A percentile compares a stretch with the other conserved stretches of the same genome.
These are phyloP conservation scores for Columba guinea DNA, from an alignment of 2,797 vertebrate species.

Conservation along the genomic window DNA sequence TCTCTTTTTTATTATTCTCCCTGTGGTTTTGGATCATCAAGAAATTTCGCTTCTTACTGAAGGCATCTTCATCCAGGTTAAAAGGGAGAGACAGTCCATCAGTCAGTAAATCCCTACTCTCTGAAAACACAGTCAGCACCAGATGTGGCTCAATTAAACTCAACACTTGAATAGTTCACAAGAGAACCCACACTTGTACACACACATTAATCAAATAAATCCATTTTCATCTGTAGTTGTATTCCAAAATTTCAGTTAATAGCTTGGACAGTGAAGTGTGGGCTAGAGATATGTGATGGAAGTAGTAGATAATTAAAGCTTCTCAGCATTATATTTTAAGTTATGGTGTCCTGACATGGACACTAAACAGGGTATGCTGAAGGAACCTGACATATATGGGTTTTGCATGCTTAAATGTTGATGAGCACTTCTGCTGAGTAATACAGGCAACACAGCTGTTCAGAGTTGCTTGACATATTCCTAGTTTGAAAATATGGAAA, in stretches of 20 bases:
- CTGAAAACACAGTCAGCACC: conserved; percentile 51
- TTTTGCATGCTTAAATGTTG: neutral
- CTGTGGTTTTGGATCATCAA: conserved; percentile 20
- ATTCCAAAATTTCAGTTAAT: conserved; percentile 17
- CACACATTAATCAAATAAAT: conserved; percentile 65
- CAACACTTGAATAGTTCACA: conserved; percentile 59
- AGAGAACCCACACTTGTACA: conserved; percentile 44
- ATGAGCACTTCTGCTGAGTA: neutral
- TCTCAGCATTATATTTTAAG: neutral
- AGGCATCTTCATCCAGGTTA: conserved; percentile 39
- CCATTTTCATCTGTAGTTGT: conserved; percentile 31
- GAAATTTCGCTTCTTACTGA: conserved; percentile 35
- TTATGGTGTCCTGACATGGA: neutral
- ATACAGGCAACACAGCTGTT: neutral
- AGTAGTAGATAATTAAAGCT: neutral
- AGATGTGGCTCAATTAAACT: conserved; percentile 70
- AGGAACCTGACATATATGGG: neutral
- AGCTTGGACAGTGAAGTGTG: conserved; percentile 14
- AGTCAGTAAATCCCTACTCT: conserved; percentile 65
- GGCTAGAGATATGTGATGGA: neutral
- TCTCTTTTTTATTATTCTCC: neutral
- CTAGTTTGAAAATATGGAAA: neutral
- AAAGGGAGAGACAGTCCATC: conserved; percentile 65
- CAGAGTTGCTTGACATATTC: neutral
- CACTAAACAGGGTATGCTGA: neutral